phyloP scores from a whole-genome alignment of 2,888 invertebrate genomes.

The Melanotus villosus region DNA sequence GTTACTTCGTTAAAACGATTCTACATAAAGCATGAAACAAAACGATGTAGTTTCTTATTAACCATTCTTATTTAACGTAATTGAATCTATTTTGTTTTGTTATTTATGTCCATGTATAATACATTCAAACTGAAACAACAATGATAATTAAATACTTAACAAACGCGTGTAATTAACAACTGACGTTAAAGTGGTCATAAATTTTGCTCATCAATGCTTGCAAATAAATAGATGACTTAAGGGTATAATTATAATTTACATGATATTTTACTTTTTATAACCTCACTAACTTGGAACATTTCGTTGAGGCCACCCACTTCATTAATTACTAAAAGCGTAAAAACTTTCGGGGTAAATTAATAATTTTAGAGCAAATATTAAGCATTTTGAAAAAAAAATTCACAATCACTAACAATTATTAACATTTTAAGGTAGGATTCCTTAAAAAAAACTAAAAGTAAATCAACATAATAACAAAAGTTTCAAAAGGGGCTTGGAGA shows the following conservation, averaged over 20 bases:
- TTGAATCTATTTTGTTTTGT: neutral
- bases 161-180: constrained; percentile 23
- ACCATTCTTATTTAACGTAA: neutral
- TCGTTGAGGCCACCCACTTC: constrained; percentile 10
- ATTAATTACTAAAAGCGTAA: no score
- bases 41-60: neutral
- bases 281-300: neutral
- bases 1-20: no score
- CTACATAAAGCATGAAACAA: no score
- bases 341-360: no score
- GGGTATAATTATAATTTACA: constrained; percentile 23
- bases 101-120: neutral
- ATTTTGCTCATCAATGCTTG: constrained; percentile 19
- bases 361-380: no score
- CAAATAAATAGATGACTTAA: constrained; percentile 23
- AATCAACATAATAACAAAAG: no score
- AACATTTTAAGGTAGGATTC: no score
- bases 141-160: constrained; percentile 5
- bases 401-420: no score
- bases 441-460: no score
- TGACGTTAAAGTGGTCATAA: constrained; percentile 16
- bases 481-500: no score
- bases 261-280: constrained; percentile 17
- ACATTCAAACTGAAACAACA: constrained; percentile 10
- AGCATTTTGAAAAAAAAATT: no score